phyloP scores from a whole-genome alignment of 2,888 invertebrate genomes.

The Hirtodrosophila histrioides region DNA sequence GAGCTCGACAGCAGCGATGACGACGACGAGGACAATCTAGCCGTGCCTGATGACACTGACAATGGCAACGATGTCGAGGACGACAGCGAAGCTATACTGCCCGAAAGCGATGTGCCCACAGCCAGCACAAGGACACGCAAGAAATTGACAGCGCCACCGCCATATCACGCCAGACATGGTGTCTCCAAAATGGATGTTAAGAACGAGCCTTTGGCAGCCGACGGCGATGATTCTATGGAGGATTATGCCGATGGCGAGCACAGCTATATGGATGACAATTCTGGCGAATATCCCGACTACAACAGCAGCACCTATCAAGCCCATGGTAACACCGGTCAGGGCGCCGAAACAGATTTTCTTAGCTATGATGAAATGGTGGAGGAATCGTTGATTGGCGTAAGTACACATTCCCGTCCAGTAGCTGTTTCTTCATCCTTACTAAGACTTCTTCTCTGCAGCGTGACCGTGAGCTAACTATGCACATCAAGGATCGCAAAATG shows the following conservation, averaged over 20 bases:
- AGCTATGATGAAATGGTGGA: conserved; percentile 82
- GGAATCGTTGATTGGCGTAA: conserved; percentile 78
- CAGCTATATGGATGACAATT: conserved; percentile 62
- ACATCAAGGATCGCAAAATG: conserved; percentile 82
- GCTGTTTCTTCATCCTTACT: not conserved
- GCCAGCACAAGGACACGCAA: conserved; percentile 34
- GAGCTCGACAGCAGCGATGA: conserved; percentile 63
- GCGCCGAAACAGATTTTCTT: conserved; percentile 61
- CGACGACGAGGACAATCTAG: conserved; percentile 21
- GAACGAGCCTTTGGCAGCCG: conserved; percentile 51
- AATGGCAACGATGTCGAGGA: conserved; percentile 44
- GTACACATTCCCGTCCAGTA: conserved; percentile 13
- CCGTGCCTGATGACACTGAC: conserved; percentile 29
- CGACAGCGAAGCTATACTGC: conserved; percentile 56
- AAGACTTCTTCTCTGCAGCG: conserved; percentile 30
- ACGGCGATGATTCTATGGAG: conserved; percentile 63
- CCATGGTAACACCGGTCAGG: conserved; percentile 36
- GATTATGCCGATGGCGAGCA: conserved; percentile 59
- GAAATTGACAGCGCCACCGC: conserved; percentile 35
- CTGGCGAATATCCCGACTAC: conserved; percentile 62
- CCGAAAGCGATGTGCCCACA: conserved; percentile 49
- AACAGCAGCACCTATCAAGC: conserved; percentile 40
- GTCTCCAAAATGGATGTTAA: conserved; percentile 40
- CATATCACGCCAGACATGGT: conserved; percentile 8
- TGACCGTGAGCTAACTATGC: conserved; percentile 76